These are phyloP conservation scores for Chamaetylas fuelleborni DNA, from an alignment of 2,113 vertebrate species.

Conservation along the genomic window DNA sequence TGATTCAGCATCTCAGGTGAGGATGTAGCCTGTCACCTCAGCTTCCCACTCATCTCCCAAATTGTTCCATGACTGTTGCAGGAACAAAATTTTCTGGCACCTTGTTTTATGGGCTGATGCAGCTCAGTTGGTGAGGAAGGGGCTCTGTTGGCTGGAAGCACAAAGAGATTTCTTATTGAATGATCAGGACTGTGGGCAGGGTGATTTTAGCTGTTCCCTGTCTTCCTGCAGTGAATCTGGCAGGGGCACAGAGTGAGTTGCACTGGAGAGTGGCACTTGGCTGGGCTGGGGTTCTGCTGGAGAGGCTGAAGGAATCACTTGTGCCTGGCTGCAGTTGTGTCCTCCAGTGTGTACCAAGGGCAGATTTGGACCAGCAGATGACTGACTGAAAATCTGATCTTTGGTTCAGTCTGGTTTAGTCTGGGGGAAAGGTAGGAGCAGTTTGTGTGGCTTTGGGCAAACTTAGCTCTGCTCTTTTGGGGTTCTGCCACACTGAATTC, in stretches of 20 bases:
- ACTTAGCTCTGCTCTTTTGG: not conserved
- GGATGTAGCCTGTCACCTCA: not conserved
- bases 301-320: not conserved
- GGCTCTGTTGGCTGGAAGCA: not conserved
- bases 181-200: not conserved
- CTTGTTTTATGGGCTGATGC: not conserved
- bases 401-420: not conserved
- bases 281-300: not conserved
- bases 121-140: not conserved
- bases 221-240: not conserved
- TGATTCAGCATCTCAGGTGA: not conserved
- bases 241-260: not conserved
- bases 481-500: not conserved
- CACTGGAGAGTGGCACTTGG: not conserved
- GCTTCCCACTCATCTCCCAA: not conserved
- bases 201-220: not conserved
- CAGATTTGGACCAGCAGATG: not conserved
- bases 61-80: not conserved
- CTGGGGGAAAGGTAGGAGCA: not conserved
- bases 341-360: not conserved
- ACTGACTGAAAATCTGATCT: not conserved
- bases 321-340: not conserved
- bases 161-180: not conserved
- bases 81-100: not conserved
- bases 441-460: not conserved